Evolutionary conservation across 2,797 vertebrate genomes (phyloP).

Genomic region (Clarias laeviceps): DNA sequence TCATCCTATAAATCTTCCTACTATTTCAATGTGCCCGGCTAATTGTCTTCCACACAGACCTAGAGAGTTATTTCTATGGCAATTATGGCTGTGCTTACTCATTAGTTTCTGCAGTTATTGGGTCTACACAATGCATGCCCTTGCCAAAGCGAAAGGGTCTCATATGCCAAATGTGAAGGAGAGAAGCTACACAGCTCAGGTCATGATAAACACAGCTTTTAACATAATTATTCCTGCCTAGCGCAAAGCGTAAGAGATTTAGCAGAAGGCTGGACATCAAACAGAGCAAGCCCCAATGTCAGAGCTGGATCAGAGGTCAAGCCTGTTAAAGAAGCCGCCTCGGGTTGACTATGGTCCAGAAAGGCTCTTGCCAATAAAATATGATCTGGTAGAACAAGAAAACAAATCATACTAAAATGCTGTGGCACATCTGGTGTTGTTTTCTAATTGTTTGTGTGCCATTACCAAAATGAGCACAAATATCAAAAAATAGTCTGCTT

Average conservation of each 20-base stretch:
- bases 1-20: slow-evolving; percentile 49
- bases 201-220: slow-evolving; percentile 26
- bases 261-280: slow-evolving; percentile 50
- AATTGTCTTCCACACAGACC: slow-evolving; percentile 55
- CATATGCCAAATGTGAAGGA: slow-evolving; percentile 18
- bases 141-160: slow-evolving; percentile 30
- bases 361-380: slow-evolving; percentile 40
- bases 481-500: slow-evolving; percentile 40
- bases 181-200: slow-evolving; percentile 13
- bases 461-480: slow-evolving; percentile 40
- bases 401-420: slow-evolving; percentile 48
- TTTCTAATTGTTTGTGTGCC: slow-evolving; percentile 49
- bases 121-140: slow-evolving; percentile 21
- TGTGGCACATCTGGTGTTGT: slow-evolving; percentile 56
- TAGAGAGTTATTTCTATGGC: slow-evolving; percentile 23
- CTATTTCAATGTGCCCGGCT: slow-evolving; percentile 37
- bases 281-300: slow-evolving; percentile 49
- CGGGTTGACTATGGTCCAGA: slow-evolving; percentile 47
- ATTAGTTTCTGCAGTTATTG: slow-evolving; percentile 26
- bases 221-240: slow-evolving; percentile 34
- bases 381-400: slow-evolving; percentile 45
- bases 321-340: slow-evolving; percentile 46
- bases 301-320: slow-evolving; percentile 56
- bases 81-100: slow-evolving; percentile 48
- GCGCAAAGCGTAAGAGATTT: slow-evolving; percentile 31